phyloP scores from a whole-genome alignment of 2,888 invertebrate genomes.

The Helleia helle region DNA sequence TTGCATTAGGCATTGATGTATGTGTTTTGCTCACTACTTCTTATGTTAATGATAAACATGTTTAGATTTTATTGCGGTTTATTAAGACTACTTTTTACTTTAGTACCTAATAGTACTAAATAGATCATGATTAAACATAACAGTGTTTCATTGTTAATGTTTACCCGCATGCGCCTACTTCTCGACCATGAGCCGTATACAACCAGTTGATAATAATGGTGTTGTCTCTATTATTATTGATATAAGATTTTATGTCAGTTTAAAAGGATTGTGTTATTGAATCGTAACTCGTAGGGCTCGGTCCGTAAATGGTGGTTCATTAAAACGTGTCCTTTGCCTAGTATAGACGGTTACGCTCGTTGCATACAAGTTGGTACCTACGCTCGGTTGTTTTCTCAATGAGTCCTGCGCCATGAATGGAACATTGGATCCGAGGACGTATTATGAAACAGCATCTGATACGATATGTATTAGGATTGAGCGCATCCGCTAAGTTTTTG shows the following conservation, averaged over 20 bases:
- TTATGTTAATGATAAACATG: too few species aligned
- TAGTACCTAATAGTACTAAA: too few species aligned
- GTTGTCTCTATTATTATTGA: too few species aligned
- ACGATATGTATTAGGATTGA: constrained; percentile 17
- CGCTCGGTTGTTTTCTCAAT: constrained; percentile 36
- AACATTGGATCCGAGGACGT: constrained; percentile 47
- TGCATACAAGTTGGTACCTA: constrained; percentile 41
- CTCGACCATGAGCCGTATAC: too few species aligned
- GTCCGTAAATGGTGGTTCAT: constrained; percentile 27
- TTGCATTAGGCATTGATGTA: too few species aligned
- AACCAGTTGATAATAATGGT: too few species aligned
- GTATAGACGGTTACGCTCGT: constrained; percentile 30
- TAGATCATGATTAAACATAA: too few species aligned
- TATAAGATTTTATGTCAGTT: not conserved
- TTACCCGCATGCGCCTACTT: too few species aligned
- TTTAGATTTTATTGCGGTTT: too few species aligned
- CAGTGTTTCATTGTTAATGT: too few species aligned
- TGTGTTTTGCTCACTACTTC: too few species aligned
- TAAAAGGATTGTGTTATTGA: constrained; percentile 18
- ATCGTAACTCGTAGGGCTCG: constrained; percentile 23
- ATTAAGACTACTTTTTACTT: too few species aligned
- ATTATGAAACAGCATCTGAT: constrained; percentile 42
- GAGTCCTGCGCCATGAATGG: constrained; percentile 37
- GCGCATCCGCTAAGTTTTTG: not conserved
- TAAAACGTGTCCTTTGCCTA: constrained; percentile 27